A percentile compares a stretch with the other conserved stretches of the same genome.
These are phyloP conservation scores for Leucoraja ocellata DNA, from an alignment of 2,797 vertebrate species.

Conservation along the genomic window DNA sequence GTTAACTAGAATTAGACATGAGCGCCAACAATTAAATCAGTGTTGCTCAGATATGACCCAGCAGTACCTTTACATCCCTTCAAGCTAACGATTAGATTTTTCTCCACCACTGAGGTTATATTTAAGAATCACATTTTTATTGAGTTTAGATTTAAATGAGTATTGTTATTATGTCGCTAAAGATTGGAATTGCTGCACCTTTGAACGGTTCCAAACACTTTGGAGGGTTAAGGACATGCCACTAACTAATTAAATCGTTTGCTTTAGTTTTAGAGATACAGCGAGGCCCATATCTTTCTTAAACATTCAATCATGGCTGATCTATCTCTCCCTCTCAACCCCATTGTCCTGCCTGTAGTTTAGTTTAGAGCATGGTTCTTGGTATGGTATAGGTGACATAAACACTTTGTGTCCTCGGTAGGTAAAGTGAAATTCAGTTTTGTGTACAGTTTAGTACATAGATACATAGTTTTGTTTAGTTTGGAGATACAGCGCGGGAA, in stretches of 20 bases:
- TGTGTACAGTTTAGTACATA: too few relatives aligned
- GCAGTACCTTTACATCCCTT: neutral
- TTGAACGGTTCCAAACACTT: neutral
- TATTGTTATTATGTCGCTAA: neutral
- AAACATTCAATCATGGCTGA: too few relatives aligned
- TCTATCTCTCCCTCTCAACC: too few relatives aligned
- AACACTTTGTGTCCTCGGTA: too few relatives aligned
- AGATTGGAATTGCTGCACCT: neutral
- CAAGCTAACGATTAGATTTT: neutral
- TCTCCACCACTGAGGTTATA: conserved; percentile 6
- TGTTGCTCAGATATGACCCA: conserved; percentile 15
- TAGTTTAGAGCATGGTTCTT: too few relatives aligned
- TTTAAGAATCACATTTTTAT: conserved; percentile 27
- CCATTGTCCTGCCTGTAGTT: too few relatives aligned
- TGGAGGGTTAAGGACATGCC: neutral
- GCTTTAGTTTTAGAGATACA: neutral
- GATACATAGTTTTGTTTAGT: too few relatives aligned
- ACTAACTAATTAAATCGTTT: neutral
- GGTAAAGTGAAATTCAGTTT: too few relatives aligned
- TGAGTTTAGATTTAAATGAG: neutral
- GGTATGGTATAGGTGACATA: too few relatives aligned
- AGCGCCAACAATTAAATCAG: conserved; percentile 30
- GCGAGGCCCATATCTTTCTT: too few relatives aligned
- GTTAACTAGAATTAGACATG: neutral
- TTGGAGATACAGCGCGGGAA: too few relatives aligned